Evolutionary conservation across 2,797 vertebrate species (phyloP).

Genomic region (Bryconaethiops microstoma): DNA sequence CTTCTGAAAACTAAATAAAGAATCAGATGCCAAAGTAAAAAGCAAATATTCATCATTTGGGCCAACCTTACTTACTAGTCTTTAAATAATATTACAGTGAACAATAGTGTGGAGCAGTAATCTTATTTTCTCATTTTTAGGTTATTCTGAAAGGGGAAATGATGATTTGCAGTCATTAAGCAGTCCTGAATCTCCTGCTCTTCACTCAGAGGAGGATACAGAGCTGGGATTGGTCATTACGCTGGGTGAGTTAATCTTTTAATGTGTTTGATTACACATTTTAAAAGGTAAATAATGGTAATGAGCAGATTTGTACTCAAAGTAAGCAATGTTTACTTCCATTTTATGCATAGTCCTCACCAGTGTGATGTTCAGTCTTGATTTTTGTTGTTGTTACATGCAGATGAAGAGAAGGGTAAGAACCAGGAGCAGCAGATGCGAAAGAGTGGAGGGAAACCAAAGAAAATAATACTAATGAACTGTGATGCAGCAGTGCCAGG

Average conservation of each 20-base stretch:
- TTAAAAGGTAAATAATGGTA: background rate
- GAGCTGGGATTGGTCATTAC: constrained; percentile 63
- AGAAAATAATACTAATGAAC: constrained; percentile 64
- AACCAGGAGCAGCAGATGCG: constrained; percentile 25
- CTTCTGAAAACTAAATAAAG: too few species aligned
- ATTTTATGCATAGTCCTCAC: background rate
- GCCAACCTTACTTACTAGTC: too few species aligned
- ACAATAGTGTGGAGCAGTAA: too few species aligned
- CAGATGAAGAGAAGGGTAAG: constrained; percentile 53
- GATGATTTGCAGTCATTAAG: background rate
- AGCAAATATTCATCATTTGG: too few species aligned
- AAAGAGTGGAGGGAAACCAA: constrained; percentile 36
- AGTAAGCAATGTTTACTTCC: background rate
- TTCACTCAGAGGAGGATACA: constrained; percentile 55
- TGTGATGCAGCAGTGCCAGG: constrained; percentile 44
- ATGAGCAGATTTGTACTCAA: background rate
- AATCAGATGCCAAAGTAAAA: too few species aligned
- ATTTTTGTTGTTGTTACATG: background rate
- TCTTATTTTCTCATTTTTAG: constrained; percentile 16
- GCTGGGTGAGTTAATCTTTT: constrained; percentile 52
- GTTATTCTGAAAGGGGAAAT: constrained; percentile 12
- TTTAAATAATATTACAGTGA: too few species aligned
- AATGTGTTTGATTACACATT: background rate
- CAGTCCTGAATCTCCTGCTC: constrained; percentile 39
- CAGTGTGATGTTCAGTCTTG: background rate